Evolutionary conservation across 2,888 invertebrate species (phyloP).

Genomic region (Cheilosia soror): DNA sequence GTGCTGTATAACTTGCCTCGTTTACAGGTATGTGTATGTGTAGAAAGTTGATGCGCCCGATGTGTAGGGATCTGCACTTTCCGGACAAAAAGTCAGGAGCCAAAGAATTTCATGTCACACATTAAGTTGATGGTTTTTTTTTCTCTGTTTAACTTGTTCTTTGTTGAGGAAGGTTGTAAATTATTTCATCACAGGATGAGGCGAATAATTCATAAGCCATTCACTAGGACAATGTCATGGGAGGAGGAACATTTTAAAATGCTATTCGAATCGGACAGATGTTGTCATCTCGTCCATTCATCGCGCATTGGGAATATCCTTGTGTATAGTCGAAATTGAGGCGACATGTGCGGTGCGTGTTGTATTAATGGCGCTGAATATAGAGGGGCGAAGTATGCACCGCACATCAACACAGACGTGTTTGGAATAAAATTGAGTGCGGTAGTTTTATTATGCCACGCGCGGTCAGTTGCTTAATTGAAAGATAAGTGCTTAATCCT

Average conservation of each 20-base stretch:
- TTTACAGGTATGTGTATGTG: background rate
- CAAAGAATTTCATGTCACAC: constrained; percentile 45
- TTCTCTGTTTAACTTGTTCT: background rate
- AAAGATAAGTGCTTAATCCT: constrained; percentile 41
- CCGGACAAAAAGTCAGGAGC: constrained; percentile 51
- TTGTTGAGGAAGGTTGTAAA: constrained; percentile 17
- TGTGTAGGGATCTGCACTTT: constrained; percentile 32
- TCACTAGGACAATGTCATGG: background rate
- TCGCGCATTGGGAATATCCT: background rate
- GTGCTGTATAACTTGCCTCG: background rate
- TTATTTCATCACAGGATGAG: constrained; percentile 36
- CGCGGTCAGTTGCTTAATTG: constrained; percentile 27
- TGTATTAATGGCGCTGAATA: constrained; percentile 9
- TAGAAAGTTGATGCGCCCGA: constrained; percentile 33
- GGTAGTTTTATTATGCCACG: background rate
- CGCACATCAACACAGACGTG: constrained; percentile 11
- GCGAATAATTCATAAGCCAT: constrained; percentile 38
- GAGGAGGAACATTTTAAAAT: background rate
- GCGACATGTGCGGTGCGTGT: constrained; percentile 1
- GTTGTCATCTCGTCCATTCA: background rate
- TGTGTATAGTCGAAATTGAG: background rate
- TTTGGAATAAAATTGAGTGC: background rate
- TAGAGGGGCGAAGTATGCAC: background rate
- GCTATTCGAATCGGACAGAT: background rate
- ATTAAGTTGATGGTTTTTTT: background rate